Evolutionary conservation across 2,888 invertebrate genomes (phyloP), one percentile per base, ranked within the genome.

Genomic region (Tachystola acroxantha): DNA sequence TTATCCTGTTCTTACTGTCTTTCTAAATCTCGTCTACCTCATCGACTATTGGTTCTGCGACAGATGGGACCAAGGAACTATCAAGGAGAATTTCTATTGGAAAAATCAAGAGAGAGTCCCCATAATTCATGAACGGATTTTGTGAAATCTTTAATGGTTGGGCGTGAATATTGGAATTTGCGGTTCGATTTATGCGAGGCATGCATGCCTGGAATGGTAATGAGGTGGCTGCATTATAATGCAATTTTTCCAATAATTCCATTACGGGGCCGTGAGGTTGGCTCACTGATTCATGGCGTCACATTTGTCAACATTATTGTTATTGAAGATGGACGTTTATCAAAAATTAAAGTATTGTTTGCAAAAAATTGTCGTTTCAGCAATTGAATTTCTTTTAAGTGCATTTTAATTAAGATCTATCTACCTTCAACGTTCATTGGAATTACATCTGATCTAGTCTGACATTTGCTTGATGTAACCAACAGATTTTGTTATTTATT

Each of bases 181-280:
- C 44, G 46, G 49, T 43, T 44, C 42, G 42, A 54, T 53, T 54
- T 50, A 54, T 56, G 48, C 45, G 45, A 43, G 35, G 27, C 48
- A 45, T 50, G 55, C 63, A 55, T 53, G 64, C 44, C 44, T 39
- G 39, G 64, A 64, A 66, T 65, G 40, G 44, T 53, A 64, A 66
- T 64, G 59, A 61, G 55, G 48, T 52, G 47, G 48, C 42, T 47
- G 50, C 50, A 54, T 61, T 57, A 56, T 60, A 64, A 59, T 60
- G 59, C 57, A 59, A 50, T 57, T 58, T 61, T 61, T 62, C 47
- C 50, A 51, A 53, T 62, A 63, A 63, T 54, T 55, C 45, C 46
- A 63, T 61, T 61, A 52, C 46, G 27, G 30, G 46, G 46, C 48
- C 45, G 42, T 42, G 45, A 50, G 34, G 31, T 31, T 26, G 20